phyloP scores from a whole-genome alignment of 1,140 invertebrate genomes.

The Procambarus clarkii region DNA sequence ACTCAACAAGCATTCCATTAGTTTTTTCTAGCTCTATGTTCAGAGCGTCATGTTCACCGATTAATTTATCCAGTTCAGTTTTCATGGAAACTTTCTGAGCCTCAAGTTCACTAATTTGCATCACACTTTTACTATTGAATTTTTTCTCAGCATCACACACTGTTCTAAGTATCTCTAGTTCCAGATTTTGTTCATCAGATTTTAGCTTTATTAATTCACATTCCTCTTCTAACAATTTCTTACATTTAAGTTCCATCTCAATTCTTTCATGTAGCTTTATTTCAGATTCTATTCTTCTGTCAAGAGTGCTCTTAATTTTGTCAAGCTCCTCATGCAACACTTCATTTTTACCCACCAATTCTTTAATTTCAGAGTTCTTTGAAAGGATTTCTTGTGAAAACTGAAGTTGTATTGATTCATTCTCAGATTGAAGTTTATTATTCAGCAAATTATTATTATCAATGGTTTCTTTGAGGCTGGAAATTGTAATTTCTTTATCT shows the following conservation, averaged over 20 bases:
- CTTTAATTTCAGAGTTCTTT: neutral
- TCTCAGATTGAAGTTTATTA: neutral
- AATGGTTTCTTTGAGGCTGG: neutral
- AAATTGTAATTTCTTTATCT: conserved; percentile 15
- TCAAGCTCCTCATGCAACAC: neutral
- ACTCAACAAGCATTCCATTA: neutral
- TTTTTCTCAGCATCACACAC: neutral
- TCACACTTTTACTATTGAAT: neutral
- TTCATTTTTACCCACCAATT: neutral
- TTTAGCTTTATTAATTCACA: neutral
- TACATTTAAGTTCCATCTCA: neutral
- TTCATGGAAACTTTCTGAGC: neutral
- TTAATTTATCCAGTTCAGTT: neutral
- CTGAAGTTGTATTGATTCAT: neutral
- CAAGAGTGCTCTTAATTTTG: neutral
- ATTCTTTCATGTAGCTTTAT: neutral
- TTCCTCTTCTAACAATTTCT: neutral
- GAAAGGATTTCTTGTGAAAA: neutral
- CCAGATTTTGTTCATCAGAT: neutral
- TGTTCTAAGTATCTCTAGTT: neutral
- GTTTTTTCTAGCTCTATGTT: neutral
- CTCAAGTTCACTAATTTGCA: neutral
- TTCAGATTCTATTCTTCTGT: neutral
- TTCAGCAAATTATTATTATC: neutral
- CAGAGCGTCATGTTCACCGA: neutral